Base-by-base conservation (phyloP, 2,888 invertebrate genomes). In the Trimorus sp. region DNA sequence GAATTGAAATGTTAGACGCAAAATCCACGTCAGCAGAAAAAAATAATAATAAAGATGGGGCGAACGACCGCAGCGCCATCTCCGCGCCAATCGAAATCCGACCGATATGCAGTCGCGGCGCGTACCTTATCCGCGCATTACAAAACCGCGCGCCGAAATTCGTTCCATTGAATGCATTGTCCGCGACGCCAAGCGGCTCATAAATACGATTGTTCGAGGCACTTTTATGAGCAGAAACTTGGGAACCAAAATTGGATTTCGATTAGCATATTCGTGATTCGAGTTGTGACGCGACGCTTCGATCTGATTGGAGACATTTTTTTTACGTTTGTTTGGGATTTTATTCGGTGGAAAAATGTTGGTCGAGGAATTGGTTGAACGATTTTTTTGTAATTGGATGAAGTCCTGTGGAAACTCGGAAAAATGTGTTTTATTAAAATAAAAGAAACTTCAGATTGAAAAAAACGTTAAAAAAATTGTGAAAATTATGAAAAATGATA, bases 1-100 rank as follows among this genome's bases (percentile, higher is more conserved):
- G 53, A 82, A 78, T 74, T 69, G 69, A 82, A 78, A 82, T 78
- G 54, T 78, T 73, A 45, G 68, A 59, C 59, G 74, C 69, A 4
- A 63, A 80, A 75, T 51, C 51, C 14, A 15, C 73, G 62, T 66
- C 66, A 66, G 66, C n/a, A 6, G 45, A 45, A 45, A 45, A n/a
- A 45, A 45, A 26, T 26, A 26, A 26, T 26, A 26, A 26, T 26
- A 26, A 26, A 26, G 26, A 26, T 26, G 26, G 26, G 26, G 26
- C 26, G 26, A 26, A 26, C 26, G 26, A 26, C 26, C 26, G 26
- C 26, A 26, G 2, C 4, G 26, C 26, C 26, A 26, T 26, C 26
- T 26, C 26, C 4, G 26, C 26, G 26, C 26, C 14, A n/a, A 51
- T 14, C n/a, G 6, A 14, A 12, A 58, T 53, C 11, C 63, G 59